Base-by-base conservation (phyloP, 2,888 invertebrate species). In the Lissocephala sabroskyi region DNA sequence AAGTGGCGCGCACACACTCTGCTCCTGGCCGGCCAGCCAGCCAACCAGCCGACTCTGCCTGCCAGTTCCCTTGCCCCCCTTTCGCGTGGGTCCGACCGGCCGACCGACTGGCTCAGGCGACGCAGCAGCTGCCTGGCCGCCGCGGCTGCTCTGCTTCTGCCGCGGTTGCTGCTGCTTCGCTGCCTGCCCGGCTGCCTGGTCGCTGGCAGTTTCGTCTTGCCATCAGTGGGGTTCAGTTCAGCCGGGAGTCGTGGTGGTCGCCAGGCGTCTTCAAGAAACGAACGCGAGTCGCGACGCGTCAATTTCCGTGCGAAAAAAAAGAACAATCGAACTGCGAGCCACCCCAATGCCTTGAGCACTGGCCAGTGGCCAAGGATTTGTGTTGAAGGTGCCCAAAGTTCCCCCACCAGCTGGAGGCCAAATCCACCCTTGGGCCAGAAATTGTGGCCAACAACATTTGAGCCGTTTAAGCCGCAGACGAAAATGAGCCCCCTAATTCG, bases 221-320 rank as follows among this genome's bases (percentile, higher is more conserved):
- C 82, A 83, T 83, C 79, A 80, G 82, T 79, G 78, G 81, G 79
- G 82, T 83, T 81, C 82, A 80, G 84, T 80, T 76, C 73, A 19
- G 26, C 54, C 76, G 67, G 75, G 73, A 53, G 47, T 57, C 65
- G 45, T 9, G n/a, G 3, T n/a, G 32, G n/a, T 23, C 5, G 36
- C 16, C 36, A n/a, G 18, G 5, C 26, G 16, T 42, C 40, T 45
- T 41, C 45, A 49, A 42, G 43, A n/a, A 50, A 45, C 52, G 49
- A 49, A 36, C 45, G 36, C 29, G 13, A 40, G 11, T n/a, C 11
- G 26, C 26, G 26, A 26, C 28, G 10, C 11, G 43, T 23, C 23
- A 23, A 23, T 23, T 23, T 23, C 23, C 23, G 7, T 23, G 23
- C 23, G 7, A 23, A 5, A 23, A 23, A 23, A 23, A 23, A 23